phyloP scores from a whole-genome alignment of 2,888 invertebrate species.

The Neria commutata region DNA sequence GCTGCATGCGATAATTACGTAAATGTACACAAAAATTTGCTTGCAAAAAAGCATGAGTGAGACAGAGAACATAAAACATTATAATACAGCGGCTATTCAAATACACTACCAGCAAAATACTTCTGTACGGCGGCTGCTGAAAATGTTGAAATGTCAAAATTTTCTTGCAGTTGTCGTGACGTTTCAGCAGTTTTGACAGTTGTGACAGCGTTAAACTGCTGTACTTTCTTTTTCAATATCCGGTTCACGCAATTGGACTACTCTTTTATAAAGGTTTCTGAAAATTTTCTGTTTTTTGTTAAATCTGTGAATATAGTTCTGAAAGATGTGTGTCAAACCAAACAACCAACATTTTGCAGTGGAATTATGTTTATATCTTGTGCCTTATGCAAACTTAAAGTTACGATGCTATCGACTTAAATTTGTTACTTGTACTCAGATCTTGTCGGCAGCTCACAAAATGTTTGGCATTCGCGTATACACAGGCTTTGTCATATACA shows the following conservation, averaged over 20 bases:
- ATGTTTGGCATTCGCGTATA: not conserved
- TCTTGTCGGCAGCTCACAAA: not conserved
- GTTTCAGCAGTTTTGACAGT: conserved; percentile 27
- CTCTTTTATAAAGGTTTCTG: conserved; percentile 43
- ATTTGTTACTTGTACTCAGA: conserved; percentile 14
- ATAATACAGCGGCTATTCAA: too few relatives aligned
- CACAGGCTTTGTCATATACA: not conserved
- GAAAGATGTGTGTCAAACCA: conserved; percentile 33
- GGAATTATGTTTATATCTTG: not conserved
- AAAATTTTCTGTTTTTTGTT: conserved; percentile 29
- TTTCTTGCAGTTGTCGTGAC: not conserved
- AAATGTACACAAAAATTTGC: too few relatives aligned
- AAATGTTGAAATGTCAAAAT: not conserved
- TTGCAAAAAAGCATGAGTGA: too few relatives aligned
- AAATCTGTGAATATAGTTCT: conserved; percentile 29
- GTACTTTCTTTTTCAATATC: conserved; percentile 56
- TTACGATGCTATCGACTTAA: conserved; percentile 36
- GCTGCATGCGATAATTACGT: too few relatives aligned
- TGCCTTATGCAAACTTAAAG: conserved; percentile 6
- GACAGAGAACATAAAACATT: too few relatives aligned
- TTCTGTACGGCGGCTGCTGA: too few relatives aligned
- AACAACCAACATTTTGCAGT: conserved; percentile 14
- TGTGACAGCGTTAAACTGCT: conserved; percentile 26
- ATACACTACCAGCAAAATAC: too few relatives aligned
- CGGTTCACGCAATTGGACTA: conserved; percentile 56